A percentile compares a stretch with the other conserved stretches of the same genome.
Conservation (phyloP, 2,113 vertebrate species). For the Stegostoma tigrinum region DNA sequence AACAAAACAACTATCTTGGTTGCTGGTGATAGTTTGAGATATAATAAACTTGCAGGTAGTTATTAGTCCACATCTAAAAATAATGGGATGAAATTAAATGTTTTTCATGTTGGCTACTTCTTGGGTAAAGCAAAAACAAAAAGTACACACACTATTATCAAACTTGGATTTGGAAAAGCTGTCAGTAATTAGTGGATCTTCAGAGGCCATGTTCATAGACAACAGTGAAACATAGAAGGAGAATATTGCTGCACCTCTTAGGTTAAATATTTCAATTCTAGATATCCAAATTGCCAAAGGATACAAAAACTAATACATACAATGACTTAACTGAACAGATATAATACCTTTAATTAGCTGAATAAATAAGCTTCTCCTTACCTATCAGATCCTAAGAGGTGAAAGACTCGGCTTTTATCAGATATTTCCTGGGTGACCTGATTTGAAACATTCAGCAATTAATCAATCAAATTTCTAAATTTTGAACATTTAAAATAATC, state of each 20-base stretch:
- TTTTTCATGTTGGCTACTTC: background rate
- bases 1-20: background rate
- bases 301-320: background rate
- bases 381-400: slow-evolving; percentile 93
- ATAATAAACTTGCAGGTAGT: background rate
- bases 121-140: background rate
- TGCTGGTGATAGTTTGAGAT: background rate
- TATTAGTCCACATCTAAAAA: background rate
- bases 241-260: background rate
- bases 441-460: background rate
- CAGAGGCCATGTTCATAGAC: background rate
- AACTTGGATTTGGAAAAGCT: background rate
- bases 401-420: slow-evolving; percentile 89
- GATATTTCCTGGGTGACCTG: slow-evolving; percentile 97
- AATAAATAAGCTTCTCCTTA: slow-evolving; percentile 47
- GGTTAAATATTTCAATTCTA: no score
- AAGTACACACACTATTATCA: background rate
- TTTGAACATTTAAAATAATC: background rate
- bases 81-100: background rate
- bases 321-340: background rate
- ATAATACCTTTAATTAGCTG: background rate
- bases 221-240: background rate
- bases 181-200: background rate
- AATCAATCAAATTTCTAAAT: slow-evolving; percentile 4
- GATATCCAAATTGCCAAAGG: no score